Evolutionary conservation across 2,113 vertebrate species (phyloP), one percentile per base, ranked within the genome.

Genomic region (human (Homo sapiens)): DNA sequence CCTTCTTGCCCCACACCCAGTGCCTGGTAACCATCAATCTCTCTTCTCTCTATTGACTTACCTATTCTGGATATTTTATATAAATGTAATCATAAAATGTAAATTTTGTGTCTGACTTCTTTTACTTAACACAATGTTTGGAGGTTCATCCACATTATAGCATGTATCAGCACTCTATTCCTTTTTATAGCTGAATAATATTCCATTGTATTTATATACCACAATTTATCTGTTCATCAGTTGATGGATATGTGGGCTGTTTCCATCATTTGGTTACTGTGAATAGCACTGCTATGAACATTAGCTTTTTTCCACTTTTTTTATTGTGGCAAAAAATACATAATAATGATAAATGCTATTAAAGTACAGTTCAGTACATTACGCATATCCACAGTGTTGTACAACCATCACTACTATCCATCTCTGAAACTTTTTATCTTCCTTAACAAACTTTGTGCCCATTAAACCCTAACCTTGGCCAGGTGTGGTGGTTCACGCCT

Each of bases 351-450:
- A 22, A 40, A 40, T 73, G 25, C 22, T 40, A 25, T 23, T 38
- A 45, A 11, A 18, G 25, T 45, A 59, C 20, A 64, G 20, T 73
- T 96, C 45, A 78, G 80, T 72, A 64, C 38, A 79, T 38, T 64
- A 80, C 75, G 27, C 14, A 68, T 32, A 84, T 59, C 52, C 70
- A 64, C 43, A 52, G 48, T 27, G 20, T 30, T 45, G 27, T 38
- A n/a, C 48, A 52, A 92, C 38, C 66, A 75, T 32, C 70, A 55
- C 48, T 7, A 52, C 30, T 5, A 6, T 45, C n/a, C 20, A 43
- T 45, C 57, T 80, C 70, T 61, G 79, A 59, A 90, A 81, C 40
- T 59, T 59, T 84, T 93, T 50, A 17, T 61, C 25, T 59, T 83
- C 82, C 70, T 64, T 61, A 64, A 90, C 40, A 87, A 76, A 76